Base-by-base conservation (phyloP, 2,888 invertebrate genomes). In the Frankliniella fusca region DNA sequence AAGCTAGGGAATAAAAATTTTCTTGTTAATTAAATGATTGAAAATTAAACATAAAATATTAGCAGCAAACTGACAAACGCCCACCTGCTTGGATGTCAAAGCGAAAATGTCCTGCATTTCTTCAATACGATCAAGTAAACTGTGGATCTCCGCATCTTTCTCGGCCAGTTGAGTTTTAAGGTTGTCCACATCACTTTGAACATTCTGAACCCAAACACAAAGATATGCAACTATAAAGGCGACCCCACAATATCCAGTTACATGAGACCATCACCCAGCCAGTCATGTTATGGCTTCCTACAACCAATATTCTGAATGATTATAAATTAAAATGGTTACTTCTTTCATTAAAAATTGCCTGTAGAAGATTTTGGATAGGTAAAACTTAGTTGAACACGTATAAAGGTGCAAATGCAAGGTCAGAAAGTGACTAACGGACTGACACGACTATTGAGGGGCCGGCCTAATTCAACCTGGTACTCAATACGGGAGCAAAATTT, bases 71-170 rank as follows among this genome's bases (percentile, higher is more conserved):
- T 38, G 38, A 38, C 38, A 12, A 54, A 54, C 54, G 48, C 80
- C 23, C 8, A 80, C 81, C n/a, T 65, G 48, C 7, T 65, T 81
- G 20, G 81, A 81, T 5, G 81, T 81, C 48, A 70, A 38, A 8
- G 81, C n/a, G n/a, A 81, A 81, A 81, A 70, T 81, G 38, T 81
- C 81, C 23, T 70, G 38, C 70, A 81, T 70, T 48, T 81, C 65
- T 81, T 81, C 65, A 81, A 81, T 70, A 48, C 48, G 38, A 18
- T 81, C 70, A 20, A 81, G 48, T 3, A 81, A 65, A n/a, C 49
- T 70, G 8, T 48, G n/a, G 15, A 81, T 81, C 49, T 65, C 65
- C n/a, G 38, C 48, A 81, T 81, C 81, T 81, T 81, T 81, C 11
- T 70, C 65, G 28, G 61, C 48, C 65, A 81, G 28, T 48, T 65